These are phyloP conservation scores for Hiodon tergisus DNA, from an alignment of 2,113 vertebrate species.

Conservation along the genomic window DNA sequence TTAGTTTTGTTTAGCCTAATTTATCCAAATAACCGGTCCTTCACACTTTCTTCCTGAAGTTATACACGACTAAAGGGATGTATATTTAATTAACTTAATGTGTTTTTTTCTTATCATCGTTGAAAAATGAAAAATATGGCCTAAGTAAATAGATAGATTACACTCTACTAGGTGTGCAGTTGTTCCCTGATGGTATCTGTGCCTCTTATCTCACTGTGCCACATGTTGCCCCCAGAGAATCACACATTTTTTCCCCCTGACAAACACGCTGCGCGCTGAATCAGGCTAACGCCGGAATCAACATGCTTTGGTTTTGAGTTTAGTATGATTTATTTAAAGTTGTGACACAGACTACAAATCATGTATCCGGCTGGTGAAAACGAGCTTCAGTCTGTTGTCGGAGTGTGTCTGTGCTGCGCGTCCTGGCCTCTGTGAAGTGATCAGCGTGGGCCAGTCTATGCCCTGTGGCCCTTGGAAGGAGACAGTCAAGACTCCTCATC, in stretches of 20 bases:
- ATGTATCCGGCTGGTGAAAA: too few relatives aligned
- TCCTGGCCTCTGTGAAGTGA: background rate
- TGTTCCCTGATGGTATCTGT: background rate
- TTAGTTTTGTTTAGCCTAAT: background rate
- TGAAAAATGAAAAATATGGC: slow-evolving; percentile 7
- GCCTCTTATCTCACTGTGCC: background rate
- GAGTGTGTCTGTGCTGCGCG: background rate
- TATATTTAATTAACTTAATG: background rate
- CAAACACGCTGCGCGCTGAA: background rate
- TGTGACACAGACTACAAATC: too few relatives aligned
- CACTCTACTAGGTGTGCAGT: slow-evolving; percentile 6
- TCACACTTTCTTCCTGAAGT: slow-evolving; percentile 9
- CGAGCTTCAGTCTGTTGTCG: background rate
- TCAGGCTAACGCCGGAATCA: too few relatives aligned
- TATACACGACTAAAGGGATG: background rate
- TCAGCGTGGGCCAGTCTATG: background rate
- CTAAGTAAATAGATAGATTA: background rate
- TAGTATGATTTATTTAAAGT: too few relatives aligned
- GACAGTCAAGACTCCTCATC: background rate
- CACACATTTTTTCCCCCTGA: background rate
- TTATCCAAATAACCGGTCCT: slow-evolving; percentile 9
- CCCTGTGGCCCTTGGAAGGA: background rate
- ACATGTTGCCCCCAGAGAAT: background rate
- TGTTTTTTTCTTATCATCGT: slow-evolving; percentile 7
- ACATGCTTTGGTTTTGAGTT: too few relatives aligned